These are phyloP conservation scores for Drosophila buzzatii DNA, from an alignment of 2,888 invertebrate species.

Conservation along the genomic window DNA sequence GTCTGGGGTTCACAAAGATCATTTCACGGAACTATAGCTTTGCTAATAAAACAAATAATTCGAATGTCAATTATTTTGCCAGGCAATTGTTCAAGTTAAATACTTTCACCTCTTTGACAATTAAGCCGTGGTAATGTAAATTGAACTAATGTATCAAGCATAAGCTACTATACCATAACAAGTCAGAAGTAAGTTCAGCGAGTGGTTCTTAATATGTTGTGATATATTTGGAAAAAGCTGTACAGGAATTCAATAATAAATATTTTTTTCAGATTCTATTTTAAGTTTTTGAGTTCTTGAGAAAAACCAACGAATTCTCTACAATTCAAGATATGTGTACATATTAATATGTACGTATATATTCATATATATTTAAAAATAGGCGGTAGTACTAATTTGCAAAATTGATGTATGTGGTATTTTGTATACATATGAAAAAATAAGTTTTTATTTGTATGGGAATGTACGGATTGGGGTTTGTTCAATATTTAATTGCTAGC, in stretches of 20 bases:
- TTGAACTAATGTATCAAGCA: background rate
- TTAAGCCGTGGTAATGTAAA: background rate
- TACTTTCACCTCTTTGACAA: constrained; percentile 22
- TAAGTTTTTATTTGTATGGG: background rate
- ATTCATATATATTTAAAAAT: background rate
- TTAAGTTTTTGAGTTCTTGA: too few species aligned
- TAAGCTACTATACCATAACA: background rate
- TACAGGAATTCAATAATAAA: background rate
- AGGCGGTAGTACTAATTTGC: too few species aligned
- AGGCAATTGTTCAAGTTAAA: constrained; percentile 6
- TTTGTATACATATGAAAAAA: background rate
- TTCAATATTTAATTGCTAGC: constrained; percentile 6
- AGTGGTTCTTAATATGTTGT: too few species aligned
- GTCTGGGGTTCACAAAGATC: background rate
- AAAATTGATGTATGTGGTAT: too few species aligned
- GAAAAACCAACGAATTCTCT: too few species aligned
- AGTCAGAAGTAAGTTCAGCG: background rate
- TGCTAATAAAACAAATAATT: constrained; percentile 1
- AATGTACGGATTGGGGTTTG: background rate
- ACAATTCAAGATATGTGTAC: too few species aligned
- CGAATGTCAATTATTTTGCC: background rate
- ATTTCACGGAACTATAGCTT: background rate
- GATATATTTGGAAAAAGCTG: background rate
- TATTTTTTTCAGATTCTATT: background rate
- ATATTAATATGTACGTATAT: too few species aligned